Base-by-base conservation (phyloP, 2,113 vertebrate genomes). In the Tor tambroides region DNA sequence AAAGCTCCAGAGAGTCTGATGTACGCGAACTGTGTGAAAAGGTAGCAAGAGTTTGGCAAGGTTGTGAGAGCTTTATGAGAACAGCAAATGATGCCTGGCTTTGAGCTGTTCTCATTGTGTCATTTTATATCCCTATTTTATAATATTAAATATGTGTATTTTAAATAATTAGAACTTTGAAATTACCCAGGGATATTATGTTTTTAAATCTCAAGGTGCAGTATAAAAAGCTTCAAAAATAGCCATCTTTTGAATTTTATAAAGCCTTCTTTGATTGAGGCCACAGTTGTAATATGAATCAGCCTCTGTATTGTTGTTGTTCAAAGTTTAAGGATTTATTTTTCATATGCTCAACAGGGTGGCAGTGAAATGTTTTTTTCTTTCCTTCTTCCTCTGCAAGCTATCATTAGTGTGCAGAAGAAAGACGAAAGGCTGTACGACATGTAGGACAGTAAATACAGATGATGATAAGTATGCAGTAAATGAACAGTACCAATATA, bases 1-100 rank as follows among this genome's bases (percentile, higher is more conserved):
- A 90, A 91, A 76, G 54, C 86, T 86, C 90, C 84, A 72, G 90
- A 91, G 88, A 89, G 35, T 80, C 72, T 82, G 86, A 86, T 35
- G 84, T 80, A 79, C 17, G 28, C 28, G 79, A 12, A 89, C 77
- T 56, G 77, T 89, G 89, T 91, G 86, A 89, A 84, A 69, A 90
- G 75, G 81, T 69, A 63, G 23, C 75, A 77, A 76, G 74, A n/a
- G 74, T 84, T 86, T 83, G 38, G n/a, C 59, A 82, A 30, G 59
- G 80, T 65, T 81, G 59, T 46, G 80, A 65, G 80, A 43, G 35
- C 59, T 81, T 81, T 46, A 81, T 43, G 38, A 46, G n/a, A 26
- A 11, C 35, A 43, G 56, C 35, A 61, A 81, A 10, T 63, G 0
- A 32, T 79, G 51, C 77, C 49, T 79, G 28, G 77, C 10, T 59